These are phyloP conservation scores for Melanotaenia nigrans DNA, from an alignment of 2,797 vertebrate genomes.

Conservation along the genomic window DNA sequence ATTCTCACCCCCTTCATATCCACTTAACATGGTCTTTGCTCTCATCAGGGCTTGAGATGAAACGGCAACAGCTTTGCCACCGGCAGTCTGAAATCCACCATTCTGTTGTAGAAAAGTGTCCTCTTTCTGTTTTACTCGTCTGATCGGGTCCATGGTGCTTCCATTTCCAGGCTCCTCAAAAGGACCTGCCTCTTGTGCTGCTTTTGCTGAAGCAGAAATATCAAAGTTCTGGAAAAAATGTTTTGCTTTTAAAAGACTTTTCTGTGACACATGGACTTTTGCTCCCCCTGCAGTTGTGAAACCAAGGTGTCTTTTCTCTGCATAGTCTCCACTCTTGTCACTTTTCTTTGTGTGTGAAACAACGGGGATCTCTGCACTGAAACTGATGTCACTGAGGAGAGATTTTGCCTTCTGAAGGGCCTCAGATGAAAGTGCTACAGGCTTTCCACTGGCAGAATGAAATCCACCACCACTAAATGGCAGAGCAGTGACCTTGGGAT, in stretches of 20 bases:
- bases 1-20: slow-evolving; percentile 31
- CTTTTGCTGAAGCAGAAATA: slow-evolving; percentile 26
- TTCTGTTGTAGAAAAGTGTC: slow-evolving; percentile 36
- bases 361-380: slow-evolving; percentile 8
- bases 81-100: slow-evolving; percentile 75
- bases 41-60: slow-evolving; percentile 84
- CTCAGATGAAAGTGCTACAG: slow-evolving; percentile 79
- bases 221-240: slow-evolving; percentile 45
- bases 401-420: slow-evolving; percentile 80
- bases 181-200: slow-evolving; percentile 25
- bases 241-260: slow-evolving; percentile 46
- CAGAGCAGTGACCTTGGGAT: background rate
- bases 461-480: slow-evolving; percentile 67
- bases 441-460: slow-evolving; percentile 82
- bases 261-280: slow-evolving; percentile 52
- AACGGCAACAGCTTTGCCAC: slow-evolving; percentile 82
- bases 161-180: background rate
- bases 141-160: background rate
- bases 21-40: slow-evolving; percentile 75
- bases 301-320: slow-evolving; percentile 19
- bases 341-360: slow-evolving; percentile 12
- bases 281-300: slow-evolving; percentile 55
- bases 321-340: background rate
- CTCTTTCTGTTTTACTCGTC: slow-evolving; percentile 2
- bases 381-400: slow-evolving; percentile 77